phyloP scores from a whole-genome alignment of 2,113 vertebrate genomes.

The Chloebia gouldiae region DNA sequence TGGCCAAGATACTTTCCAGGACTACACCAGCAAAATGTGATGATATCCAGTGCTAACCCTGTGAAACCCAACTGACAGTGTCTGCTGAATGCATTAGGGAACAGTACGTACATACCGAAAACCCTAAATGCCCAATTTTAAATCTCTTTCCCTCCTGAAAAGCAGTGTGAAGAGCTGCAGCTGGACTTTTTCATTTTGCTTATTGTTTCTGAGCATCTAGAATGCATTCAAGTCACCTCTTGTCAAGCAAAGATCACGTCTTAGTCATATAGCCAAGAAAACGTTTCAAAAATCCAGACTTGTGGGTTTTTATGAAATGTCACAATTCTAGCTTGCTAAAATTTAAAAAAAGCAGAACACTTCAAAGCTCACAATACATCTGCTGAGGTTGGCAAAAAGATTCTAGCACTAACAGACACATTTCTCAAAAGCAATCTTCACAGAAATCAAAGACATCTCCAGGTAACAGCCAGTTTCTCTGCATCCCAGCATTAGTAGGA shows the following conservation, averaged over 20 bases:
- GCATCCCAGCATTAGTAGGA: neutral
- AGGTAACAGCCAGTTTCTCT: neutral
- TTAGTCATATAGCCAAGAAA: neutral
- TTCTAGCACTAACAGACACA: neutral
- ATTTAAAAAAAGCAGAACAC: slow-evolving; percentile 4
- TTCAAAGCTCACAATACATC: neutral
- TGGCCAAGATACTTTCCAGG: neutral
- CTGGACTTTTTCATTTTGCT: neutral
- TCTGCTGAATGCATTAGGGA: neutral
- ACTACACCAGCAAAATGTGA: neutral
- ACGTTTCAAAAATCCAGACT: neutral
- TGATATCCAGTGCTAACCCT: neutral
- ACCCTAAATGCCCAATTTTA: neutral
- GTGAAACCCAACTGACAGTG: neutral
- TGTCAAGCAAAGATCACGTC: neutral
- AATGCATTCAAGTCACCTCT: neutral
- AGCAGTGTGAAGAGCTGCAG: neutral
- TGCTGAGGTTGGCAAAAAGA: neutral
- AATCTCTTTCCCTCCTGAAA: neutral
- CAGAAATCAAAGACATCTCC: neutral
- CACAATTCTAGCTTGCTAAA: neutral
- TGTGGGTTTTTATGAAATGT: neutral
- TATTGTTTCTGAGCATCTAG: neutral
- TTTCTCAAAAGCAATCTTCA: neutral
- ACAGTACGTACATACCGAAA: neutral